phyloP scores from a whole-genome alignment of 92 coral and sea anemone species.

The Zoanthus solanderi region DNA sequence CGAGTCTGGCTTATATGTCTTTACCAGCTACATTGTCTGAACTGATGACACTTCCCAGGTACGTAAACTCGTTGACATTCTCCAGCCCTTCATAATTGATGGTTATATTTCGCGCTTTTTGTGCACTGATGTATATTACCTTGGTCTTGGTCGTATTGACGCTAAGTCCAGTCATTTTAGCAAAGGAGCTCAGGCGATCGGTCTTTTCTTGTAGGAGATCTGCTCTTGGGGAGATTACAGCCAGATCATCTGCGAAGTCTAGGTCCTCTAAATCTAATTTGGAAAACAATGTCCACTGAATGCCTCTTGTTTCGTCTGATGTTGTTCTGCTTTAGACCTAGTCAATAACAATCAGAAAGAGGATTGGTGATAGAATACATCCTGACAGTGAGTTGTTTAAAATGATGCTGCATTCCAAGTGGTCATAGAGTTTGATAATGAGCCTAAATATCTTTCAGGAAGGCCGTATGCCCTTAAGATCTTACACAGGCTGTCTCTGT shows the following conservation, averaged over 20 bases:
- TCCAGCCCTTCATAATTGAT: constrained; percentile 1
- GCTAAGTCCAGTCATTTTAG: no score
- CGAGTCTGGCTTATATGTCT: neutral
- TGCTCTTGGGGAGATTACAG: no score
- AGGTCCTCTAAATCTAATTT: neutral
- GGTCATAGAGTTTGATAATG: neutral
- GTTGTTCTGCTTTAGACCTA: neutral
- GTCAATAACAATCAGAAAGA: constrained; percentile 8
- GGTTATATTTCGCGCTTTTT: neutral
- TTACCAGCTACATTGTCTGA: neutral
- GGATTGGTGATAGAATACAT: constrained; percentile 6
- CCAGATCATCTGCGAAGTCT: neutral
- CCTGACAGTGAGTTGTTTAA: neutral
- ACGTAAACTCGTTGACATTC: neutral
- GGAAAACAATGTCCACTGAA: neutral
- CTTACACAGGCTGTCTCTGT: no score
- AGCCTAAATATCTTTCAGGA: neutral
- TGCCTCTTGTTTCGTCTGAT: neutral
- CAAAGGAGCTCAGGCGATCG: no score
- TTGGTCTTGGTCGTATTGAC: neutral
- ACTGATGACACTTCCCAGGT: neutral
- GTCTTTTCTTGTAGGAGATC: no score
- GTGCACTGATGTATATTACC: neutral
- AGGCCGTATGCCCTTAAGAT: neutral
- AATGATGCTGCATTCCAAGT: neutral